phyloP scores from a whole-genome alignment of 2,797 vertebrate genomes.

The Galago senegalensis region DNA sequence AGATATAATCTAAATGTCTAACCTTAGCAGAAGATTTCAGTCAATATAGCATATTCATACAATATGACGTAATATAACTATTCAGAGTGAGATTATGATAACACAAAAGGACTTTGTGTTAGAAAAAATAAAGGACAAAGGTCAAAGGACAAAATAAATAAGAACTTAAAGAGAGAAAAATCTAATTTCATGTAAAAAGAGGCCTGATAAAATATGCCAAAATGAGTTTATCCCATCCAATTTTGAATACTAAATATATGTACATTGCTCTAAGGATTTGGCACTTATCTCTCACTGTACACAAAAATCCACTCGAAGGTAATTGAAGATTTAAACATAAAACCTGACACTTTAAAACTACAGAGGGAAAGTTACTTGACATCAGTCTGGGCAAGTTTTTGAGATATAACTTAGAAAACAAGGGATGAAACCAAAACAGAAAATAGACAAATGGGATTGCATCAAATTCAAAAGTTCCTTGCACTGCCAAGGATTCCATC shows the following conservation, averaged over 20 bases:
- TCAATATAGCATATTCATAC: not conserved
- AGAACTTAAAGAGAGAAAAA: constrained; percentile 20
- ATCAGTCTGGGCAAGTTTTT: not conserved
- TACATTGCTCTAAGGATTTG: not conserved
- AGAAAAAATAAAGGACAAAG: not conserved
- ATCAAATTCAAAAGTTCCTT: not conserved
- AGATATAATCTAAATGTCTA: constrained; percentile 25
- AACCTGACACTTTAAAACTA: not conserved
- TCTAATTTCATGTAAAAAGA: not conserved
- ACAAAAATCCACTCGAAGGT: not conserved
- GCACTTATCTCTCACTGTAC: not conserved
- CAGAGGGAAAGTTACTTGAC: not conserved
- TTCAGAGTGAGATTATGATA: not conserved
- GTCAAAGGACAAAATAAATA: not conserved
- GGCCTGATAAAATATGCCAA: not conserved
- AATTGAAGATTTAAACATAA: not conserved
- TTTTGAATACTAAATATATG: constrained; percentile 18
- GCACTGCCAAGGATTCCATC: not conserved
- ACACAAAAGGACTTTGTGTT: not conserved
- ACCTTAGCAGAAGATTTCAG: not conserved
- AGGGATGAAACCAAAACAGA: not conserved
- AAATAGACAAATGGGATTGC: not conserved
- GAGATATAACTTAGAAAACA: not conserved
- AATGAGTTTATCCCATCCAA: not conserved
- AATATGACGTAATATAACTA: not conserved